These are phyloP conservation scores for Montipora capitata DNA, from an alignment of 92 coral and sea anemone species.

Conservation along the genomic window DNA sequence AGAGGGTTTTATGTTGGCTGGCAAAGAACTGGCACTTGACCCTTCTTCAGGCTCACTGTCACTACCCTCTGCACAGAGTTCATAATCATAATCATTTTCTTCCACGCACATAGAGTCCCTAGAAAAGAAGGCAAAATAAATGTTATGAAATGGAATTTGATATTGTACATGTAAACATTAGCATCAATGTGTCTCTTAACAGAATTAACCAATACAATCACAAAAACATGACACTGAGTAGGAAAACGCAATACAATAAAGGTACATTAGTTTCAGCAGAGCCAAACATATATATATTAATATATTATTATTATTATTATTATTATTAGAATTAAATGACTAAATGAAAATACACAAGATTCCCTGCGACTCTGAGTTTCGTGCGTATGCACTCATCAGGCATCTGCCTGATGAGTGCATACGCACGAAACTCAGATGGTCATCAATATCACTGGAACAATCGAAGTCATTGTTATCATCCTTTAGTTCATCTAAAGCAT, in stretches of 20 bases:
- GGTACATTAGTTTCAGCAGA: too few relatives aligned
- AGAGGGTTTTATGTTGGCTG: slow-evolving; percentile 1
- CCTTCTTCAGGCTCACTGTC: slow-evolving; percentile 17
- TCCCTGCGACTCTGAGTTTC: too few relatives aligned
- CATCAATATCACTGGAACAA: slow-evolving; percentile 22
- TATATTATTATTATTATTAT: too few relatives aligned
- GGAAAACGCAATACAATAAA: slow-evolving; percentile 1
- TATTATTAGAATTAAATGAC: too few relatives aligned
- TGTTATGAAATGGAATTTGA: slow-evolving; percentile 5
- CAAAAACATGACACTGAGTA: background rate
- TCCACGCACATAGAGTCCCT: slow-evolving; percentile 1
- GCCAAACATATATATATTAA: too few relatives aligned
- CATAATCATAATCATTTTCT: slow-evolving; percentile 15
- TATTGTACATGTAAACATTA: slow-evolving; percentile 3
- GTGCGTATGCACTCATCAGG: too few relatives aligned
- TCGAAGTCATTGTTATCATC: background rate
- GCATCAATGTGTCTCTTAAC: slow-evolving; percentile 10
- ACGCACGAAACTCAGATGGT: background rate
- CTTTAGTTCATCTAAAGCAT: slow-evolving; percentile 18
- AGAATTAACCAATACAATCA: background rate
- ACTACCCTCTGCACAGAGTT: slow-evolving; percentile 5
- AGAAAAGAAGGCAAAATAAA: slow-evolving; percentile 6
- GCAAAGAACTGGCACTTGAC: slow-evolving; percentile 11
- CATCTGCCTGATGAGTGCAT: background rate
- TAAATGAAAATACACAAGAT: too few relatives aligned